These are phyloP conservation scores for Venustoraphidia nigricollis DNA, from an alignment of 2,888 invertebrate genomes.

Conservation along the genomic window DNA sequence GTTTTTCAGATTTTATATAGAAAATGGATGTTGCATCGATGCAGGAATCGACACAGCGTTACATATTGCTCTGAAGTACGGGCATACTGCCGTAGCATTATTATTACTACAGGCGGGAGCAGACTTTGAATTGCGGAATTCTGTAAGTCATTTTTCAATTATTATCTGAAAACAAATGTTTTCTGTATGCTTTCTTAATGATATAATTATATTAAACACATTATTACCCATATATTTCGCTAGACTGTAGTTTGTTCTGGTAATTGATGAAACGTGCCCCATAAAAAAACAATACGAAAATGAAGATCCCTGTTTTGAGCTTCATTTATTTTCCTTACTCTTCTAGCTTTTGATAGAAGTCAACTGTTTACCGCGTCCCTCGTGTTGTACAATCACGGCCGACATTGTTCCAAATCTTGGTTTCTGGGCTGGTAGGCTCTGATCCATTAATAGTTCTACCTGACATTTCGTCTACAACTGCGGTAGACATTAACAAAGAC, in stretches of 20 bases:
- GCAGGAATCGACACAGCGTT: constrained; percentile 35
- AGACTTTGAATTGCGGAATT: constrained; percentile 35
- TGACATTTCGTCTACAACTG: no score
- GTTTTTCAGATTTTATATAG: constrained; percentile 22
- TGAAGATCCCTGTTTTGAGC: no score
- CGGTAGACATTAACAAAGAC: no score
- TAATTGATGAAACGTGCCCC: no score
- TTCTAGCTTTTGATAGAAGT: no score
- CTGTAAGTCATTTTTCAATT: constrained; percentile 22
- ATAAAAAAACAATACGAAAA: not conserved
- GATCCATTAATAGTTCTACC: no score
- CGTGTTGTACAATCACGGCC: no score
- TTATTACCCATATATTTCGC: not conserved
- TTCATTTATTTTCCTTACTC: no score
- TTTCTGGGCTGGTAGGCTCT: no score
- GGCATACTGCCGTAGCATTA: constrained; percentile 37
- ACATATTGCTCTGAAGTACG: constrained; percentile 40
- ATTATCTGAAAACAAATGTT: no score
- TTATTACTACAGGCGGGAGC: constrained; percentile 43
- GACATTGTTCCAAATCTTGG: no score
- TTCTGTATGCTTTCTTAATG: not conserved
- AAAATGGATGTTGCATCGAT: constrained; percentile 25
- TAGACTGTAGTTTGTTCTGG: not conserved
- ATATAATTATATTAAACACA: not conserved
- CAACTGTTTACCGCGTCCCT: no score